Conservation (phyloP, 2,797 vertebrate species). For the Chloroceryle inda region DNA sequence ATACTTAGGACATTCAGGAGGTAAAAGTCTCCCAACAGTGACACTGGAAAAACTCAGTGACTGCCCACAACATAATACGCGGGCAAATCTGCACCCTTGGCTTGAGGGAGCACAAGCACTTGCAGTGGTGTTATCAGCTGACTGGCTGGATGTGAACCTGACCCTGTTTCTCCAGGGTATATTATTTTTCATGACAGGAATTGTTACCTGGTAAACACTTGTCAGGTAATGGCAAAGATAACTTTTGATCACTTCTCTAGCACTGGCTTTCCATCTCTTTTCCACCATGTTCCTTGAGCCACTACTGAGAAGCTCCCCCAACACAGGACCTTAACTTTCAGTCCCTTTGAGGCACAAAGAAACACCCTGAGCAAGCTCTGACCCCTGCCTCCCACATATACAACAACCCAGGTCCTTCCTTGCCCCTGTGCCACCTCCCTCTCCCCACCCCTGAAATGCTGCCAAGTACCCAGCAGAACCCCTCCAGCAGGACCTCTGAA, state of each 20-base stretch:
- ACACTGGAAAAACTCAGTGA: background rate
- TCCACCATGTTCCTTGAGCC: background rate
- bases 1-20: accelerated
- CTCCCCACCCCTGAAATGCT: background rate
- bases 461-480: background rate
- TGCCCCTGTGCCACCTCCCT: background rate
- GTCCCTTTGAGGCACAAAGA: background rate
- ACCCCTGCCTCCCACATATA: background rate
- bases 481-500: background rate
- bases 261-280: background rate
- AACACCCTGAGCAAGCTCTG: background rate
- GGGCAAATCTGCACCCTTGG: background rate
- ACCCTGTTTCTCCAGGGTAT: background rate
- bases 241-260: background rate
- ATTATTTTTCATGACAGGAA: background rate
- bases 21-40: background rate
- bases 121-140: background rate
- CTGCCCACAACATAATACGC: background rate
- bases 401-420: background rate
- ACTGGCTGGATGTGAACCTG: background rate
- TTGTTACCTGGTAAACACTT: background rate
- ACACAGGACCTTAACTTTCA: background rate
- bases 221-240: background rate
- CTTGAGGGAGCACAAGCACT: background rate
- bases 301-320: background rate